Percentiles rank a stretch among this genome's conserved stretches.
phyloP scores from a whole-genome alignment of 2,797 vertebrate species.

The Mastacembelus armatus region DNA sequence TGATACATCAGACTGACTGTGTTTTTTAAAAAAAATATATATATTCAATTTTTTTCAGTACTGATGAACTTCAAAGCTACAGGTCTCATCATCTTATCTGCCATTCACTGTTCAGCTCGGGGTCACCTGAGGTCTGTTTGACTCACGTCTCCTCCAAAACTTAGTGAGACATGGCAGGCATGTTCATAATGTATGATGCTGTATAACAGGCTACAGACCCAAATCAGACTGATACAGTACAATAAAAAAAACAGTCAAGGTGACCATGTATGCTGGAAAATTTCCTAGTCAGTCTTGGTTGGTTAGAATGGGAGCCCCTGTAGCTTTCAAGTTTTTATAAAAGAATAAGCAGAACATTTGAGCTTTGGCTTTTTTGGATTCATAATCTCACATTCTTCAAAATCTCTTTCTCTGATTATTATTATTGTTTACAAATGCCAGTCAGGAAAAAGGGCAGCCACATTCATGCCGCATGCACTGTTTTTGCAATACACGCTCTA shows the following conservation, averaged over 20 bases:
- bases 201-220: conserved; percentile 26
- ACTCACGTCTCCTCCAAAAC: conserved; percentile 36
- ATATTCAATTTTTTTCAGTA: neutral
- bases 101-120: conserved; percentile 36
- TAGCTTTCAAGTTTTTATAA: no score
- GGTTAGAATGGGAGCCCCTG: neutral
- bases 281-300: no score
- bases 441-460: no score
- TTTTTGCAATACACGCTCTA: neutral
- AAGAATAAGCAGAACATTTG: neutral
- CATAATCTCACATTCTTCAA: neutral
- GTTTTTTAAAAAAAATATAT: no score
- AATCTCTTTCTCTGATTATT: neutral
- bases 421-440: no score
- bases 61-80: conserved; percentile 26
- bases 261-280: no score
- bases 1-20: no score
- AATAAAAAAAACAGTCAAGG: no score
- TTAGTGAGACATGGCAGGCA: conserved; percentile 33
- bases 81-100: conserved; percentile 33
- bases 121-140: conserved; percentile 50
- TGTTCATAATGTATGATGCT: conserved; percentile 38
- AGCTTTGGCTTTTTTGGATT: neutral
- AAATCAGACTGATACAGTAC: conserved; percentile 14
- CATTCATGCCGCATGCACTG: neutral